Percentiles rank a stretch among this genome's conserved stretches.
phyloP scores from a whole-genome alignment of 2,797 vertebrate species.

The Coendou prehensilis region DNA sequence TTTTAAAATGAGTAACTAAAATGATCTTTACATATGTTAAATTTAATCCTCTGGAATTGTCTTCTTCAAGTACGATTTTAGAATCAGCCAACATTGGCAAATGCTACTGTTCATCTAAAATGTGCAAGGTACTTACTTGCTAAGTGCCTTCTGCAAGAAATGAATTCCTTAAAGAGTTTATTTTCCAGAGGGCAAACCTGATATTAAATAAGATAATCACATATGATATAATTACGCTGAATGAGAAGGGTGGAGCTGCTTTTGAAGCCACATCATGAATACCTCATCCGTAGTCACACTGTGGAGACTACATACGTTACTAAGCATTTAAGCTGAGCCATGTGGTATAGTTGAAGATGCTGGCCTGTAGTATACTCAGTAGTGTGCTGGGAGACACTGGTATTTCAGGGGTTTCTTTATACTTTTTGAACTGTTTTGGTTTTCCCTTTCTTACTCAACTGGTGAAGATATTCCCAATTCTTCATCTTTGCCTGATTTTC shows the following conservation, averaged over 20 bases:
- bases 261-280: not conserved
- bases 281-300: not conserved
- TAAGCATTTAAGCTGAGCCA: not conserved
- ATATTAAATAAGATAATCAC: not conserved
- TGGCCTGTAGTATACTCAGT: rapidly evolving
- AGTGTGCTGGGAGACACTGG: not conserved
- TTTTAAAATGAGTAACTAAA: not conserved
- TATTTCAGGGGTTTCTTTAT: not conserved
- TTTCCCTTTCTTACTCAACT: not conserved
- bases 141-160: not conserved
- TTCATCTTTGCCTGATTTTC: not conserved
- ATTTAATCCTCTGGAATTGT: not conserved
- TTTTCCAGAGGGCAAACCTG: not conserved
- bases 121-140: not conserved
- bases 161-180: not conserved
- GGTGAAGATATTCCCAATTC: not conserved
- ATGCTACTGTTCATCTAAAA: not conserved
- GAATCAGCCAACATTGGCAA: not conserved
- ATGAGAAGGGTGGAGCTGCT: not conserved
- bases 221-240: not conserved
- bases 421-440: not conserved
- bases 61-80: not conserved
- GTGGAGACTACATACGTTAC: not conserved
- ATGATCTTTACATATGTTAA: not conserved
- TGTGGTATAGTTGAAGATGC: not conserved